Conservation (phyloP, 2,113 vertebrate species). For the Podarcis raffonei region DNA sequence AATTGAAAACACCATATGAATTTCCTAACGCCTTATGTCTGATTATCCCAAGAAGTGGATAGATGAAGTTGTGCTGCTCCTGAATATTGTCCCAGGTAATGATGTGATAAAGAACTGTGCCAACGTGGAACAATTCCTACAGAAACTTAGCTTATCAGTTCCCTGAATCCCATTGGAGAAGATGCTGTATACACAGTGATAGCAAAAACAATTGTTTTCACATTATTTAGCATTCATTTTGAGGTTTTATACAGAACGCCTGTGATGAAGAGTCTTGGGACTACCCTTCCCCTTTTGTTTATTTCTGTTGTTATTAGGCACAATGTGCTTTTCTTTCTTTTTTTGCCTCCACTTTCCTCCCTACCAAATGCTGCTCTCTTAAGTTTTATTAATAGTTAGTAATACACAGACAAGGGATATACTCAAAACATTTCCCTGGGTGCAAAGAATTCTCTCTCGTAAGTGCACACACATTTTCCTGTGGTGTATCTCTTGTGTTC, state of each 20-base stretch:
- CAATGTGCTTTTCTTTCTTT: not conserved
- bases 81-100: constrained; percentile 33
- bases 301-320: constrained; percentile 18
- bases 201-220: constrained; percentile 1
- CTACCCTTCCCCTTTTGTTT: constrained; percentile 6
- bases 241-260: not conserved
- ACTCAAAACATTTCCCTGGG: not conserved
- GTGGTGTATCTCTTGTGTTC: not conserved
- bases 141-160: constrained; percentile 27
- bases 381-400: not conserved
- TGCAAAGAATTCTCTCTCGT: not conserved
- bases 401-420: rapidly evolving
- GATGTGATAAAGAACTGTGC: not conserved
- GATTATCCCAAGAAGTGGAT: constrained; percentile 5
- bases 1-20: not conserved
- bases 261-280: not conserved
- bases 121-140: not conserved
- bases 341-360: not conserved
- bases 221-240: constrained; percentile 30
- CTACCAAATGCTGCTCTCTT: rapidly evolving
- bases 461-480: not conserved
- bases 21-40: not conserved
- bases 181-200: constrained; percentile 17
- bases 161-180: constrained; percentile 37
- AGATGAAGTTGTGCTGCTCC: constrained; percentile 4